Percentiles rank a stretch among this genome's conserved stretches.
phyloP scores from a whole-genome alignment of 2,797 vertebrate species.

The Gallirallus australis region DNA sequence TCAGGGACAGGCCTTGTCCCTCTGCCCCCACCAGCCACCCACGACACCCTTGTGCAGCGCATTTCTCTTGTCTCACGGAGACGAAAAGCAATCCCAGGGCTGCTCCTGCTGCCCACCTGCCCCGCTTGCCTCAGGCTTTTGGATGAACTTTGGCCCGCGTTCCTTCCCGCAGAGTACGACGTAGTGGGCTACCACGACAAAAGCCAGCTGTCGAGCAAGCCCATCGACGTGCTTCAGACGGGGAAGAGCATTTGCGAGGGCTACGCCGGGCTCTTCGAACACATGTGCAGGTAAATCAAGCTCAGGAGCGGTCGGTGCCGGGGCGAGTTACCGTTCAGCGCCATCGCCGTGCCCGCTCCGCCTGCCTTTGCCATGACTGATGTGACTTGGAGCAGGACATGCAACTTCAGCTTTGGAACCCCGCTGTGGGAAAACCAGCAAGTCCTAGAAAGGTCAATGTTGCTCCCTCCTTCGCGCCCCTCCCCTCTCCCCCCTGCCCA shows the following conservation, averaged over 20 bases:
- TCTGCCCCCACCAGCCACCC: neutral
- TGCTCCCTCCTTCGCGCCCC: constrained; percentile 43
- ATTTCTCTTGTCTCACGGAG: accelerated
- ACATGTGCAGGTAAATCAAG: constrained; percentile 83
- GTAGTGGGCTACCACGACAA: constrained; percentile 77
- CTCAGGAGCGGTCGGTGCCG: neutral
- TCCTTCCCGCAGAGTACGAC: constrained; percentile 77
- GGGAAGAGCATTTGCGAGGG: constrained; percentile 81
- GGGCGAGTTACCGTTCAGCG: neutral
- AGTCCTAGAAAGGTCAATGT: constrained; percentile 81
- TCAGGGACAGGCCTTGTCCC: neutral
- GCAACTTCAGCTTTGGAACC: constrained; percentile 68
- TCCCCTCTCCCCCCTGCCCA: constrained; percentile 1
- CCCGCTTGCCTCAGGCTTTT: neutral
- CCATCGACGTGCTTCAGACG: constrained; percentile 72
- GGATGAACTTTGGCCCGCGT: neutral
- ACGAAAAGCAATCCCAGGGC: accelerated
- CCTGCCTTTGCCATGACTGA: constrained; percentile 22
- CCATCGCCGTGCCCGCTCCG: neutral
- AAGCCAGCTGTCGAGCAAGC: constrained; percentile 61
- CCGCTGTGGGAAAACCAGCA: constrained; percentile 62
- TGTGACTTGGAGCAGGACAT: constrained; percentile 20
- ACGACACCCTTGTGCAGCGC: neutral
- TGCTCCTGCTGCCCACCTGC: neutral
- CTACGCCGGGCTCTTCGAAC: constrained; percentile 80